phyloP scores from a whole-genome alignment of 2,797 vertebrate species.

The Eulemur albifrons region DNA sequence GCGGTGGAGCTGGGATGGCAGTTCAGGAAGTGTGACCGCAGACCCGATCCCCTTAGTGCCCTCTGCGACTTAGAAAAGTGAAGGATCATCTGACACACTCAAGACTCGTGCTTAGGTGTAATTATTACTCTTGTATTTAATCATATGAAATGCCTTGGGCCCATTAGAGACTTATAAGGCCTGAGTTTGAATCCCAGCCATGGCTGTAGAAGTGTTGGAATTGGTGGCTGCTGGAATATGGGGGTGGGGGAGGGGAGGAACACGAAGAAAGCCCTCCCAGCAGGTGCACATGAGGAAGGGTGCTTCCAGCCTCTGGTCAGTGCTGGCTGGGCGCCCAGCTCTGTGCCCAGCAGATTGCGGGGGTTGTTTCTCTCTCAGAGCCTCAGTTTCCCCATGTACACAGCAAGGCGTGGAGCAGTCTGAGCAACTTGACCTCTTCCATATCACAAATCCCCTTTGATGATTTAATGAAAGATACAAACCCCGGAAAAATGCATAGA shows the following conservation, averaged over 20 bases:
- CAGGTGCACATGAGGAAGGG: background rate
- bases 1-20: background rate
- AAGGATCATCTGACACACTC: background rate
- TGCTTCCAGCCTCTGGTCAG: background rate
- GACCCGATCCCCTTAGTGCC: background rate
- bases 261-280: background rate
- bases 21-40: background rate
- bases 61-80: background rate
- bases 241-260: background rate
- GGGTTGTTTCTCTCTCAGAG: background rate
- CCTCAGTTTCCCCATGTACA: background rate
- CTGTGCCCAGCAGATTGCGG: background rate
- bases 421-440: background rate
- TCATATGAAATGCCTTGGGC: background rate
- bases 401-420: background rate
- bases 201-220: background rate
- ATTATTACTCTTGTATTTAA: background rate
- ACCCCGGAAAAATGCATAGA: background rate
- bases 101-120: background rate
- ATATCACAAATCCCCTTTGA: background rate
- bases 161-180: background rate
- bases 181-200: background rate
- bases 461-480: background rate
- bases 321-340: background rate
- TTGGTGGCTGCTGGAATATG: background rate